Base-by-base conservation (phyloP, 1,140 invertebrate genomes). In the Lanistes nyassanus region DNA sequence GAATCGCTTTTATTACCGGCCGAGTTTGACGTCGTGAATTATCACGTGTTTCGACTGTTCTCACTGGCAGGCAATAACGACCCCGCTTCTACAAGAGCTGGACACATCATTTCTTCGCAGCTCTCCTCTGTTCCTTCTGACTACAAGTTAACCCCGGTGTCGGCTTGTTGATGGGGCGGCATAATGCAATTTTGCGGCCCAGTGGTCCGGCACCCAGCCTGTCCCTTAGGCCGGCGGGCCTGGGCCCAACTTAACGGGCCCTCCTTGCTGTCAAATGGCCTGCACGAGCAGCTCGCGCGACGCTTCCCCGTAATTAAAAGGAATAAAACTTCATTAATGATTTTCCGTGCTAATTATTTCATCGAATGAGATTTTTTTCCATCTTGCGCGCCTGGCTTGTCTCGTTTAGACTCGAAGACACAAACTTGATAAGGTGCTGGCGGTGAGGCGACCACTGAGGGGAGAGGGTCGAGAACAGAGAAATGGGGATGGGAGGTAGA, bases 111-210 rank as follows among this genome's bases (percentile, higher is more conserved):
- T 37, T 65, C 62, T 23, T 34, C 9, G 37, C 34, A 31, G 23
- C 31, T 19, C 62, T 34, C 29, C 37, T 34, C 62, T 36, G 9
- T 36, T 34, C 62, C 62, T 36, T 29, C 62, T n/a, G n/a, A 31
- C 23, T 64, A 42, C 34, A 67, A 60, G 56, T 62, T 72, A 56
- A 72, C 70, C 70, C 37, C 36, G 42, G 70, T 60, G 70, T 60
- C 70, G 70, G 70, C 70, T 60, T 76, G 65, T 70, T 69, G 75
- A 64, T 69, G 68, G 71, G 71, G 39, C 56, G 69, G 66, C 68
- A 77, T 77, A 77, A 77, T 77, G 76, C 76, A 77, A 77, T 77
- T 77, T 77, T 74, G 56, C 76, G 67, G 76, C 51, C 66, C 76
- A 77, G 34, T 77, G 71, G 66, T 36, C 71, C 71, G 55, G 29